A percentile compares a stretch with the other conserved stretches of the same genome.
These are phyloP conservation scores for Ameiurus melas DNA, from an alignment of 2,113 vertebrate species.

Conservation along the genomic window DNA sequence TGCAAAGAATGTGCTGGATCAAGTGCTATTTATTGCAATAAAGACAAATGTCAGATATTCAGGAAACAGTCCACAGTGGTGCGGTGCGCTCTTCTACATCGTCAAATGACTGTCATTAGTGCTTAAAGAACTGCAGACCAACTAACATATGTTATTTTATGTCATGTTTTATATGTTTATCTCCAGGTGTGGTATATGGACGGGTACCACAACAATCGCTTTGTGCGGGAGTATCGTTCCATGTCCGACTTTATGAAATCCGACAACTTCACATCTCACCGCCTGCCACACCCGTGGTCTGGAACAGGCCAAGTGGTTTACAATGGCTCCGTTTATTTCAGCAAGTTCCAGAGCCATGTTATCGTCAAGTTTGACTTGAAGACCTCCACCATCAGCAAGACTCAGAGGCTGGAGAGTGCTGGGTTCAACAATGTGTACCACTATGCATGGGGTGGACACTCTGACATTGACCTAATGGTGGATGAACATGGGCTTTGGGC, in stretches of 20 bases:
- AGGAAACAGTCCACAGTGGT: too few species aligned
- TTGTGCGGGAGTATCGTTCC: constrained; percentile 93
- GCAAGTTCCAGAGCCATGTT: constrained; percentile 98
- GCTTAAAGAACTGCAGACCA: not conserved
- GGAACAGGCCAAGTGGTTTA: constrained; percentile 98
- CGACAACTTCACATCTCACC: constrained; percentile 97
- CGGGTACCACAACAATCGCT: constrained; percentile 98
- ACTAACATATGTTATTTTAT: not conserved
- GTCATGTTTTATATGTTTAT: constrained; percentile 23
- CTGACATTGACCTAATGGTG: constrained; percentile 98
- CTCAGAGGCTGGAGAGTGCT: constrained; percentile 90
- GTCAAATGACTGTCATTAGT: not conserved
- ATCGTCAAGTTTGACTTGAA: constrained; percentile 96
- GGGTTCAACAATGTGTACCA: constrained; percentile 97
- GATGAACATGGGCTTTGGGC: constrained; percentile 96
- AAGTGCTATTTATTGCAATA: not conserved
- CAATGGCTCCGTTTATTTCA: constrained; percentile 98
- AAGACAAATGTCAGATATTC: not conserved
- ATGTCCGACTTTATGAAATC: constrained; percentile 93
- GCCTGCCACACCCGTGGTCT: constrained; percentile 96
- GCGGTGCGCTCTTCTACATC: too few species aligned
- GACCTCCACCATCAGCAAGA: constrained; percentile 90
- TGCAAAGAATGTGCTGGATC: not conserved
- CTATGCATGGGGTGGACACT: constrained; percentile 97
- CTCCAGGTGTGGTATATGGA: constrained; percentile 99